Conservation (phyloP, 2,797 vertebrate species). For the Enteromius radiatus region DNA sequence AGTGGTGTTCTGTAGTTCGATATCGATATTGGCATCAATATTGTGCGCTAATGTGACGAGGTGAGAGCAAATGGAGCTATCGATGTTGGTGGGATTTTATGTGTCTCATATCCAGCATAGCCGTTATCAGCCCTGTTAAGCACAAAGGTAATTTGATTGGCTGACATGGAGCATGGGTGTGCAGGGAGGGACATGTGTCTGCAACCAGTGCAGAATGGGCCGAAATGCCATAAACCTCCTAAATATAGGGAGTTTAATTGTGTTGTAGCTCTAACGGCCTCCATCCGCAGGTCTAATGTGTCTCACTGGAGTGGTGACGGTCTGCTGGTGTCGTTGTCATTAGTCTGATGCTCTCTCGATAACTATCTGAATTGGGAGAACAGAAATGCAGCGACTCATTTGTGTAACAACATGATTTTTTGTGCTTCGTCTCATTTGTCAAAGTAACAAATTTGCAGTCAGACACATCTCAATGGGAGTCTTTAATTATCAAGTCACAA, state of each 20-base stretch:
- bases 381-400: constrained; percentile 16
- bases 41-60: constrained; percentile 8
- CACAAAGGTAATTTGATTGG: constrained; percentile 50
- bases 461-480: neutral
- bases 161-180: neutral
- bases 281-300: constrained; percentile 20
- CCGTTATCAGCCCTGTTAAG: constrained; percentile 41
- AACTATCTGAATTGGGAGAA: constrained; percentile 48
- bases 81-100: neutral
- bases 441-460: constrained; percentile 30
- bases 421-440: constrained; percentile 33
- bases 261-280: constrained; percentile 42
- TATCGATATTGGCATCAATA: constrained; percentile 56
- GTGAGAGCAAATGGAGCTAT: constrained; percentile 51
- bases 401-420: constrained; percentile 42
- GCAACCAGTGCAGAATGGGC: neutral
- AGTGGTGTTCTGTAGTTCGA: neutral
- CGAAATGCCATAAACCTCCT: constrained; percentile 44
- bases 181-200: constrained; percentile 11
- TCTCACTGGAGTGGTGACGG: constrained; percentile 38
- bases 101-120: neutral
- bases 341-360: constrained; percentile 52
- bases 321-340: constrained; percentile 39
- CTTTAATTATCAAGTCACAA: constrained; percentile 9
- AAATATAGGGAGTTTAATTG: constrained; percentile 58